Evolutionary conservation across 2,797 vertebrate species (phyloP).

Genomic region (Microcaecilia unicolor): DNA sequence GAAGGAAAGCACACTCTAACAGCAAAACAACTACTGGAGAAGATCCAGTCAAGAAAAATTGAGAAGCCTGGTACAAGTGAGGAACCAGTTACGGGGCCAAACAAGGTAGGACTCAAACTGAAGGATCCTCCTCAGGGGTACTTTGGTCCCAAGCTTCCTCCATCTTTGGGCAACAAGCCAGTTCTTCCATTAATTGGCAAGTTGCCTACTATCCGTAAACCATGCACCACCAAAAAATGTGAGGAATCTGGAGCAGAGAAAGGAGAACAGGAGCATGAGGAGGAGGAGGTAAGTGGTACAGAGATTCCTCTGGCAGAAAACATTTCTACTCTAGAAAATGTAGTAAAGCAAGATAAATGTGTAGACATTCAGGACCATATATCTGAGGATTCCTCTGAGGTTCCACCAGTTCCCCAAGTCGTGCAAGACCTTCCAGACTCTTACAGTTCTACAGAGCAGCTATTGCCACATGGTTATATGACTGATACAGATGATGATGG

Average conservation of each 20-base stretch:
- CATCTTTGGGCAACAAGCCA: constrained; percentile 77
- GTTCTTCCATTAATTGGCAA: constrained; percentile 92
- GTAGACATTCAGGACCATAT: constrained; percentile 49
- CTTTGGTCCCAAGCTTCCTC: constrained; percentile 93
- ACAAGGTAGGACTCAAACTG: constrained; percentile 80
- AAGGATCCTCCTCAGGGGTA: constrained; percentile 96
- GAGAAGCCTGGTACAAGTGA: constrained; percentile 53
- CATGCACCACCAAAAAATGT: constrained; percentile 56
- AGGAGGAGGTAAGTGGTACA: constrained; percentile 35
- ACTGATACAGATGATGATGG: constrained; percentile 29
- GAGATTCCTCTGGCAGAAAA: constrained; percentile 24
- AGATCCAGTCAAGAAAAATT: constrained; percentile 79
- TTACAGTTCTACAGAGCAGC: constrained; percentile 39
- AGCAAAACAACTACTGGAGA: constrained; percentile 84
- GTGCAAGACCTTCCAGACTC: constrained; percentile 32
- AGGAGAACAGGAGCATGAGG: constrained; percentile 49
- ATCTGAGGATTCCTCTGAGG: constrained; percentile 32
- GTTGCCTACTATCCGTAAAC: constrained; percentile 76
- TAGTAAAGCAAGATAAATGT: constrained; percentile 36
- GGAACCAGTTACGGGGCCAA: constrained; percentile 48
- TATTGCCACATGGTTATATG: constrained; percentile 48
- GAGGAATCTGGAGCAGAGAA: constrained; percentile 63
- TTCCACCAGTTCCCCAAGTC: constrained; percentile 35
- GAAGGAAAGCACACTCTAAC: constrained; percentile 83
- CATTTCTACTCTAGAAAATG: constrained; percentile 32